Conservation (phyloP, 2,888 invertebrate genomes). For the Melanophora roralis region DNA sequence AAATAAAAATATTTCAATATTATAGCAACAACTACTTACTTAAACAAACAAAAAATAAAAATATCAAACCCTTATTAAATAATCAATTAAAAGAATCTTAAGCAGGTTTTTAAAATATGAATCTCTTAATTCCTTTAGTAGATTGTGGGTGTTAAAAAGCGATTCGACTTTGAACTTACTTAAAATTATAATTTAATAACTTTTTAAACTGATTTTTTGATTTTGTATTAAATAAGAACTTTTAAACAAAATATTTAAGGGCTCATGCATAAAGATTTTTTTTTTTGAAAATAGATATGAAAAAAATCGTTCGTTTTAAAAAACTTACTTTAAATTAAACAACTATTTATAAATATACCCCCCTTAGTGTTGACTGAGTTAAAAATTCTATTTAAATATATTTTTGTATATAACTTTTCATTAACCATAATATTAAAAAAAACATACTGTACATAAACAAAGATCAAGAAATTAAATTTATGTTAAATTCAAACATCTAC, state of each 20-base stretch:
- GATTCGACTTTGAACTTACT: neutral
- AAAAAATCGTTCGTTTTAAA: no score
- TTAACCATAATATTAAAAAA: slow-evolving; percentile 60
- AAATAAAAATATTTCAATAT: slow-evolving; percentile 40
- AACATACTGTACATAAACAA: slow-evolving; percentile 62
- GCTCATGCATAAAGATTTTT: no score
- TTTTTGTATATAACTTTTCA: no score
- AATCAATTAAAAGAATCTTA: neutral
- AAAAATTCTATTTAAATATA: slow-evolving; percentile 60
- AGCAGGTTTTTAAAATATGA: neutral
- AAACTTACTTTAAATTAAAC: no score
- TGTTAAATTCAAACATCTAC: no score
- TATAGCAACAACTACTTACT: slow-evolving; percentile 16
- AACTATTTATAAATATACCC: no score
- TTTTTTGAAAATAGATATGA: no score
- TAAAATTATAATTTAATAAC: no score
- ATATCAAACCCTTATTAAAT: neutral
- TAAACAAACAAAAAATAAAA: slow-evolving; percentile 6
- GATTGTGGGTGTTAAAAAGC: slow-evolving; percentile 34
- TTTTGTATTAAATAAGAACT: neutral
- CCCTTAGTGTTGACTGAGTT: slow-evolving; percentile 62
- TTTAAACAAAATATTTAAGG: neutral
- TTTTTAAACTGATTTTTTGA: neutral
- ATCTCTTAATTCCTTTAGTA: neutral
- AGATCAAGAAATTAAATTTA: slow-evolving; percentile 53